A percentile compares a stretch with the other conserved stretches of the same genome.
Conservation (phyloP, 2,888 invertebrate genomes). For the Sesia apiformis region DNA sequence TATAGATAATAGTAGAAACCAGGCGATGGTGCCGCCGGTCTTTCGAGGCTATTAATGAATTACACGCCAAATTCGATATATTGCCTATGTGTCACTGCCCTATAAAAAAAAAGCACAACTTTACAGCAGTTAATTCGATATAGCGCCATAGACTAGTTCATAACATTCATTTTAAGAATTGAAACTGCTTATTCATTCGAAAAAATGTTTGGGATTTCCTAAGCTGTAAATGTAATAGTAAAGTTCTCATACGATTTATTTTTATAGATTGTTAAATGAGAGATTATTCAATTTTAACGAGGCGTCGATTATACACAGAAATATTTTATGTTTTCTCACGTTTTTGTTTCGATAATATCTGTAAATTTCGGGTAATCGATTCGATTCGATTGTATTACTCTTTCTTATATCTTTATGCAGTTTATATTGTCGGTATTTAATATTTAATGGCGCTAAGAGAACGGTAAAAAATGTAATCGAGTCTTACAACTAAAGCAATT, state of each 20-base stretch:
- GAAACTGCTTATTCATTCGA: background rate
- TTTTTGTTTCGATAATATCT: constrained; percentile 49
- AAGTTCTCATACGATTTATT: constrained; percentile 52
- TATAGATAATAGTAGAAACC: constrained; percentile 46
- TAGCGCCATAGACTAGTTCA: constrained; percentile 31
- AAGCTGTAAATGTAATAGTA: constrained; percentile 19
- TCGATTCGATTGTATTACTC: background rate
- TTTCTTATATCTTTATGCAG: no score
- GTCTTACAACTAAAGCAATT: no score
- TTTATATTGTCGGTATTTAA: no score
- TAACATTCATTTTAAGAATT: background rate
- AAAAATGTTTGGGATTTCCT: background rate
- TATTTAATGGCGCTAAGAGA: no score
- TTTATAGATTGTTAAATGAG: constrained; percentile 37
- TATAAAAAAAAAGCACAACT: constrained; percentile 14
- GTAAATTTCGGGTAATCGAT: constrained; percentile 44
- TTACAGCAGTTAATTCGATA: constrained; percentile 44
- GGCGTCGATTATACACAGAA: constrained; percentile 30
- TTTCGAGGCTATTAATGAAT: constrained; percentile 63
- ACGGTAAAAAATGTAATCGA: no score
- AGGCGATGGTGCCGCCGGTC: constrained; percentile 62
- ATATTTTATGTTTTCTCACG: constrained; percentile 57
- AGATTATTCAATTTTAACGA: constrained; percentile 60
- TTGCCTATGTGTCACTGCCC: constrained; percentile 30
- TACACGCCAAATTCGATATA: constrained; percentile 54